Evolutionary conservation across 2,797 vertebrate species (phyloP).

Genomic region (Artibeus lituratus): DNA sequence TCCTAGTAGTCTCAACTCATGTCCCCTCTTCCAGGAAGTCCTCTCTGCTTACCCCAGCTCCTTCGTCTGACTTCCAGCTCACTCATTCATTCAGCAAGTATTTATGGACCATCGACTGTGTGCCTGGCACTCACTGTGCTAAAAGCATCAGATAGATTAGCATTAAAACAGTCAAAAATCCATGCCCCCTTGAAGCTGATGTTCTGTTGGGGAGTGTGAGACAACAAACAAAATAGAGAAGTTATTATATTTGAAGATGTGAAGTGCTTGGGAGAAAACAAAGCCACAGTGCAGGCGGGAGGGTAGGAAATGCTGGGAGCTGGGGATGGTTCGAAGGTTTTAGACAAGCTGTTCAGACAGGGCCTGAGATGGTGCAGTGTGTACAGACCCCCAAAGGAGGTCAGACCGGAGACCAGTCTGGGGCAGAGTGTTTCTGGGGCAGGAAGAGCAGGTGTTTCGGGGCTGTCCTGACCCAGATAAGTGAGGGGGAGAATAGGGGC

Average conservation of each 20-base stretch:
- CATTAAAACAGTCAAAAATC: not conserved
- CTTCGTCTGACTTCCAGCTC: not conserved
- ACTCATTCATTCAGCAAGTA: not conserved
- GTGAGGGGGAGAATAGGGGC: not conserved
- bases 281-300: not conserved
- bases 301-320: not conserved
- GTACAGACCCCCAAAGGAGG: not conserved
- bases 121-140: not conserved
- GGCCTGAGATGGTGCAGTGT: too few relatives aligned
- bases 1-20: not conserved
- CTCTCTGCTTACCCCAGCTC: not conserved
- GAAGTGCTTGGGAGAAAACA: not conserved
- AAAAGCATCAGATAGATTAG: not conserved
- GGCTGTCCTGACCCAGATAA: not conserved
- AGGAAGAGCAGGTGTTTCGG: not conserved
- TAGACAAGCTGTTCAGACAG: not conserved
- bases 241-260: not conserved
- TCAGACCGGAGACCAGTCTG: not conserved
- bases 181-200: not conserved
- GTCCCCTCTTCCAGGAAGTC: not conserved
- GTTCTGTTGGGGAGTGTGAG: not conserved
- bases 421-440: not conserved
- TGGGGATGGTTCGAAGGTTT: not conserved
- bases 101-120: not conserved
- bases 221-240: not conserved